phyloP scores from a whole-genome alignment of 1,140 invertebrate genomes.

The Listronotus oregonensis region DNA sequence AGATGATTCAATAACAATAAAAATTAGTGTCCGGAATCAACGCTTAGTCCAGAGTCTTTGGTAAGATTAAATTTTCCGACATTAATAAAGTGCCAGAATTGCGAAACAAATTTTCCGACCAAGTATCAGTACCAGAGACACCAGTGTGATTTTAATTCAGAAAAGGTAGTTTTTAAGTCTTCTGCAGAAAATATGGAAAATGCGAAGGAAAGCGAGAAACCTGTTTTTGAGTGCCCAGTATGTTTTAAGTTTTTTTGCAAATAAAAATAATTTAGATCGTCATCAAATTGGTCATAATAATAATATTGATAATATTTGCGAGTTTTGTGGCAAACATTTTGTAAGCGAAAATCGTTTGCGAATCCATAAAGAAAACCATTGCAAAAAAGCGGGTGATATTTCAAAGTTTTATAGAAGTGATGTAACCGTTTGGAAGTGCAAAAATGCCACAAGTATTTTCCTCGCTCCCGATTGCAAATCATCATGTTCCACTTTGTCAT shows the following conservation, averaged over 20 bases:
- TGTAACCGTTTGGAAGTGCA: slow-evolving; percentile 54
- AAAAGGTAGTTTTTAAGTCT: slow-evolving; percentile 50
- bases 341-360: slow-evolving; percentile 53
- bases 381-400: slow-evolving; percentile 53
- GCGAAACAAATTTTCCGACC: slow-evolving; percentile 54
- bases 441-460: slow-evolving; percentile 54
- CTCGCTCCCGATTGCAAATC: slow-evolving; percentile 34
- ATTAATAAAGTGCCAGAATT: slow-evolving; percentile 54
- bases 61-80: slow-evolving; percentile 36
- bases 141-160: slow-evolving; percentile 54
- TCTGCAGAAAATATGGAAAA: slow-evolving; percentile 6
- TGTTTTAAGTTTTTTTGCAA: slow-evolving; percentile 54
- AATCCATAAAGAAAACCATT: slow-evolving; percentile 56
- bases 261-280: slow-evolving; percentile 51
- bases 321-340: slow-evolving; percentile 54
- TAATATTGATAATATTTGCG: slow-evolving; percentile 48
- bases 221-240: slow-evolving; percentile 46
- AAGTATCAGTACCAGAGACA: slow-evolving; percentile 56
- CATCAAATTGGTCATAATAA: slow-evolving; percentile 49
- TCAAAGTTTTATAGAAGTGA: slow-evolving; percentile 55
- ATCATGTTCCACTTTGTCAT: slow-evolving; percentile 45
- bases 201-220: slow-evolving; percentile 43
- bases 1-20: slow-evolving; percentile 19
- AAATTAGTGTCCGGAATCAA: neutral
- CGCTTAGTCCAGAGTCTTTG: neutral